A percentile compares a stretch with the other conserved stretches of the same genome.
phyloP scores from a whole-genome alignment of 2,113 vertebrate species.

The Octodon degus region DNA sequence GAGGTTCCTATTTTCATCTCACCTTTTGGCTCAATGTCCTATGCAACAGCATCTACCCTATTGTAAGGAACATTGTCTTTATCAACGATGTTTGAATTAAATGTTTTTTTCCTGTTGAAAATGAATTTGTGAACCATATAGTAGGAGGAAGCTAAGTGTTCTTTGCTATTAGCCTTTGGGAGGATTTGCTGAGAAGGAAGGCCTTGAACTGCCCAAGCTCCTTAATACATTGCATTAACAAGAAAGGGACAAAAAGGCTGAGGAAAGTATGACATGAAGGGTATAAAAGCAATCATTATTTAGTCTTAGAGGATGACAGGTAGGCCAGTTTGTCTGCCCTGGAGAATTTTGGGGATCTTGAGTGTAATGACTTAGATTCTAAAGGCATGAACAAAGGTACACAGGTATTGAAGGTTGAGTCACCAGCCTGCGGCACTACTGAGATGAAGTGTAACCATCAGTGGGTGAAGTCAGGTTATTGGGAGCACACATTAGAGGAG shows the following conservation, averaged over 20 bases:
- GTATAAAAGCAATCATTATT: neutral
- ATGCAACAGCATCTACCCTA: neutral
- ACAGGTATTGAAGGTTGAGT: neutral
- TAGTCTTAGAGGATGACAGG: neutral
- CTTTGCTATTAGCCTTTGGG: neutral
- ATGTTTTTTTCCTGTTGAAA: neutral
- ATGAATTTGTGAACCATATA: constrained; percentile 28
- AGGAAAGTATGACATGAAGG: neutral
- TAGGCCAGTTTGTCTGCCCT: neutral
- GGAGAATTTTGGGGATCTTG: neutral
- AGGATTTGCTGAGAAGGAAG: neutral
- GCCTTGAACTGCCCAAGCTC: neutral
- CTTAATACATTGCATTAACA: neutral
- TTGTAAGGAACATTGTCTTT: neutral
- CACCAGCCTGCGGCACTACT: neutral
- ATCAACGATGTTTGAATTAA: neutral
- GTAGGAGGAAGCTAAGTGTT: neutral
- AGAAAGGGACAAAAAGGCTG: neutral
- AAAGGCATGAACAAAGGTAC: neutral
- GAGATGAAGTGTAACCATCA: neutral
- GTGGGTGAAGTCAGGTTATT: neutral
- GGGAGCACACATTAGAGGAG: neutral
- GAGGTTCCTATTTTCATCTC: neutral
- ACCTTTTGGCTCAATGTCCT: neutral
- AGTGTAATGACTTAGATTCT: neutral